Evolutionary conservation across 1,140 invertebrate genomes (phyloP).

Genomic region (Grapholita molesta): DNA sequence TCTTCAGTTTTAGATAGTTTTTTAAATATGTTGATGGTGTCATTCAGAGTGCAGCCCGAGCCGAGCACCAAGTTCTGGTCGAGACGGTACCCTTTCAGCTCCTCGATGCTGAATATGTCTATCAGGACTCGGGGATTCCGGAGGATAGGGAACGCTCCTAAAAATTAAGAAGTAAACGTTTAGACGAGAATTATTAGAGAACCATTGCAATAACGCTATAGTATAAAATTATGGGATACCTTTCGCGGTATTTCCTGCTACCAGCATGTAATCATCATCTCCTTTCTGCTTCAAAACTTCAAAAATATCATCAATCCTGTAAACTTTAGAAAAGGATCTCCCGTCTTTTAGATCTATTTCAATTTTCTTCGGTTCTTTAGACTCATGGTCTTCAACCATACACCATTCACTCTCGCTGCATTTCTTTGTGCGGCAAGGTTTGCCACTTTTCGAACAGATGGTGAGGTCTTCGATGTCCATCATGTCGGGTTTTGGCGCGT

Average conservation of each 20-base stretch:
- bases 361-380: background rate
- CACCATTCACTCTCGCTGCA: constrained; percentile 50
- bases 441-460: constrained; percentile 37
- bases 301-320: constrained; percentile 71
- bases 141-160: constrained; percentile 46
- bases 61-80: constrained; percentile 68
- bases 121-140: constrained; percentile 79
- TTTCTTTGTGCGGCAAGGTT: constrained; percentile 32
- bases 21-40: constrained; percentile 77
- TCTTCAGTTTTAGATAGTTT: constrained; percentile 45
- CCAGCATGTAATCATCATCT: constrained; percentile 74
- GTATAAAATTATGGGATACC: too few relatives aligned
- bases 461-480: constrained; percentile 44
- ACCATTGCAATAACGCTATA: too few relatives aligned
- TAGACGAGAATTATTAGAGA: too few relatives aligned
- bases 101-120: constrained; percentile 82
- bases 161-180: too few relatives aligned
- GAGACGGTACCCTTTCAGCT: constrained; percentile 78
- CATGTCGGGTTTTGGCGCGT: constrained; percentile 51
- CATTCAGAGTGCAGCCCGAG: constrained; percentile 79
- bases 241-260: constrained; percentile 80
- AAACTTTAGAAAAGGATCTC: constrained; percentile 70
- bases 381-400: constrained; percentile 33
- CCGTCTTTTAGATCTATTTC: constrained; percentile 47
- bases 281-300: constrained; percentile 62